These are phyloP conservation scores for Clusia tigrina DNA, from an alignment of 2,888 invertebrate species.

Conservation along the genomic window DNA sequence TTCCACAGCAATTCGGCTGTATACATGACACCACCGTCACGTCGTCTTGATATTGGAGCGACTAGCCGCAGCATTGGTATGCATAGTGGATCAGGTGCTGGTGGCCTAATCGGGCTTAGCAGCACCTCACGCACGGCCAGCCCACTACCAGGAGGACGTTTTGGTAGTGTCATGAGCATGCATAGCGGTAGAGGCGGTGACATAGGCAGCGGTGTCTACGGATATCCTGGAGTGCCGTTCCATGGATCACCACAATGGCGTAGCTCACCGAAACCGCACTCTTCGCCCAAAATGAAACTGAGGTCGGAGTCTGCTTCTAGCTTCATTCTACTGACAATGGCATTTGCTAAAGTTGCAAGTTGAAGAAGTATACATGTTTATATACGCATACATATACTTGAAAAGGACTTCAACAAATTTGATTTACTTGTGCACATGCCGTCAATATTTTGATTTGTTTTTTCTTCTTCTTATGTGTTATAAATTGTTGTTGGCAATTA, in stretches of 20 bases:
- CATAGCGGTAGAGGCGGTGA: conserved; percentile 63
- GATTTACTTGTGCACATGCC: no score
- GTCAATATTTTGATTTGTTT: no score
- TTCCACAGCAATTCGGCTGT: conserved; percentile 70
- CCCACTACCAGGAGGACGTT: conserved; percentile 68
- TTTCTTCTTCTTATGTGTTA: no score
- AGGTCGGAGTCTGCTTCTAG: conserved; percentile 70
- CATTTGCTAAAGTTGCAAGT: background rate
- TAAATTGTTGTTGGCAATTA: no score
- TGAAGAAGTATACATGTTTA: no score
- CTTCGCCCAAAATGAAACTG: conserved; percentile 91
- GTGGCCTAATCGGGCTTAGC: conserved; percentile 28
- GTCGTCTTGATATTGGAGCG: conserved; percentile 66
- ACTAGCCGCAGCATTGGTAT: conserved; percentile 39
- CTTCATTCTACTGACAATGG: conserved; percentile 35
- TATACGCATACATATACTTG: no score
- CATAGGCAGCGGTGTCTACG: no score
- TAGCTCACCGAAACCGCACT: conserved; percentile 73
- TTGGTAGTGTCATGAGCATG: conserved; percentile 71
- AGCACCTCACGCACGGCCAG: conserved; percentile 64
- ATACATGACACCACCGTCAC: conserved; percentile 75
- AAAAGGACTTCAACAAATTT: no score
- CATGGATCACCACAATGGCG: conserved; percentile 69
- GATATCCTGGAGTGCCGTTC: conserved; percentile 35
- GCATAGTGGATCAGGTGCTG: conserved; percentile 2